Base-by-base conservation (phyloP, 2,113 vertebrate genomes). In the Zapornia atra region DNA sequence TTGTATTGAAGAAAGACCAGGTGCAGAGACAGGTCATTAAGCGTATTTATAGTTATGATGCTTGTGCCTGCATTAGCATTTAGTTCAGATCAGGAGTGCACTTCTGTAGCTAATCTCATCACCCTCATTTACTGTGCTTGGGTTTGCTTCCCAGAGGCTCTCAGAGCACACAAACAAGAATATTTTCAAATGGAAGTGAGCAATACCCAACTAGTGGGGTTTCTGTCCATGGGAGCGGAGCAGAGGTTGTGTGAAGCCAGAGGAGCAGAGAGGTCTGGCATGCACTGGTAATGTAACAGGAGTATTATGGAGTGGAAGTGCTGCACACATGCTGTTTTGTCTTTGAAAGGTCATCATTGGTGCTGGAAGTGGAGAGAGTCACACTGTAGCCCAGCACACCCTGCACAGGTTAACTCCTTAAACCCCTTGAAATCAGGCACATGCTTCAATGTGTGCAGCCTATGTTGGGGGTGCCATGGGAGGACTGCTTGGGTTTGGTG, bases 401-500 rank as follows among this genome's bases (percentile, higher is more conserved):
- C 34, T 4, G 8, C 24, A 31, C 10, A 56, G 19, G 3, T 19
- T 8, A 76, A 44, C 15, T 13, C 40, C 14, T 19, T 8, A 76
- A 44, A 15, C 17, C 40, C 12, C 36, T 29, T 24, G 16, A 12
- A 54, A 12, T 25, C 60, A 59, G 59, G 13, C 1, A 0, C 15
- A 40, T 80, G 33, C 3, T n/a, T 26, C 0, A 0, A 3, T 9
- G 18, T 19, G 54, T 61, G 38, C 66, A 82, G 66, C 57, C 36
- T 11, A 0, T 5, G 12, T 1, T 38, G 36, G 10, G 8, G 8
- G 1, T 92, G 44, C 31, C n/a, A 5, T 1, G 0, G 57, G 63
- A 64, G 8, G 10, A 5, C 34, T 61, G 3, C 22, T 22, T 26
- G n/a, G 56, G 9, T 16, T 81, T 2, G 0, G 3, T n/a, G 36